Evolutionary conservation across 1,140 invertebrate species (phyloP), one percentile per base, ranked within the genome.

Genomic region (Pseudomyrmex cubaensis): DNA sequence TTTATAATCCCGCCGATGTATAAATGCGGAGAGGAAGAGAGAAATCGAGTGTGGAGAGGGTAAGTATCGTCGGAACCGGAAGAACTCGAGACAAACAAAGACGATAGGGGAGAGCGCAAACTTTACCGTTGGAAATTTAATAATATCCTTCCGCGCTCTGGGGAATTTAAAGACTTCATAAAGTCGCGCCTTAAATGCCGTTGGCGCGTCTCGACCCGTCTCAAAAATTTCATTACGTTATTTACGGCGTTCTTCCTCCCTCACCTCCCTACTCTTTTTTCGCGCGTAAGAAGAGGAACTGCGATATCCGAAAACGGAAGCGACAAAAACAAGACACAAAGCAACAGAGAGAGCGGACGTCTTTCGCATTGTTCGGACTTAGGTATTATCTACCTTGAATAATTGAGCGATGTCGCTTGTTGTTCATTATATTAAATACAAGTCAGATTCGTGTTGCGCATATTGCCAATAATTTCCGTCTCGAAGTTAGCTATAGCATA

Each of bases 361-460:
- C 13, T 61, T 13, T 22, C 54, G 35, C 35, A 61, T 13, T 17
- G 15, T 3, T 17, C 17, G 82, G 54, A 25, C 57, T 44, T 22
- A 35, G 22, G 20, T 61, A 74, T 87, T 78, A 61, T 85, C 80
- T 76, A 25, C 61, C 73, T 35, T 90, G 86, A 91, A 88, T 90
- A 89, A 90, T 90, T 85, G 86, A 87, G 22, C 74, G 78, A 82
- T 73, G 87, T 62, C 80, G 22, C 80, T 72, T 74, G 78, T 88
- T 80, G 74, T 56, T 85, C 82, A 66, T 64, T 54, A 70, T 85
- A 88, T 90, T 89, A 86, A 89, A 86, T 84, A 73, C 66, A 86
- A 69, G 10, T 61, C 54, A 57, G 80, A 69, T 52, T 82, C 52
- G 82, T 52, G 82, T 63, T 52, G 82, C 83, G 78, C 84, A 86